Conservation (phyloP, 2,797 vertebrate genomes). For the Gymnocypris eckloni region DNA sequence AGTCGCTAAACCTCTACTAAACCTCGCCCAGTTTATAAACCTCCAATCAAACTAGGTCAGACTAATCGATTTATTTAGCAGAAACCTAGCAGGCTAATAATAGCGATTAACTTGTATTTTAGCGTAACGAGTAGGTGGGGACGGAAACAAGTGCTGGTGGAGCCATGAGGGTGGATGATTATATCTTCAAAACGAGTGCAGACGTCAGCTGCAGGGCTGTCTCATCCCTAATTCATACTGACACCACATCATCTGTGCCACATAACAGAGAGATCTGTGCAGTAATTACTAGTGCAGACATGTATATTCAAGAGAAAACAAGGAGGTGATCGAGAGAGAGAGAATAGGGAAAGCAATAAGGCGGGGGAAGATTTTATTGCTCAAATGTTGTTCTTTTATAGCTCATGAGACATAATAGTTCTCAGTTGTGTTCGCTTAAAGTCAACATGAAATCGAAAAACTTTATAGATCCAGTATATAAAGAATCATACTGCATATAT, state of each 20-base stretch:
- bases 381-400: constrained; percentile 15
- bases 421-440: constrained; percentile 1
- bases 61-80: constrained; percentile 63
- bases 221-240: constrained; percentile 60
- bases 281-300: constrained; percentile 51
- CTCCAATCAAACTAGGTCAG: constrained; percentile 62
- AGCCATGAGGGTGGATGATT: constrained; percentile 51
- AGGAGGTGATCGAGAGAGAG: constrained; percentile 17
- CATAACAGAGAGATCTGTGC: constrained; percentile 57
- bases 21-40: constrained; percentile 1
- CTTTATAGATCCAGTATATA: too few relatives aligned
- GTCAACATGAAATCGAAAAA: neutral
- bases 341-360: neutral
- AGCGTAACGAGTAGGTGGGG: constrained; percentile 36
- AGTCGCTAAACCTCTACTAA: constrained; percentile 6
- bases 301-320: constrained; percentile 48
- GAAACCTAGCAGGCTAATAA: constrained; percentile 60
- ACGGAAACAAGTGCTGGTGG: neutral
- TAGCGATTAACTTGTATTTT: constrained; percentile 53
- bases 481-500: too few relatives aligned
- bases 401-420: constrained; percentile 4
- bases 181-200: constrained; percentile 58
- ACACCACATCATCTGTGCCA: constrained; percentile 50
- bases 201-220: constrained; percentile 53
- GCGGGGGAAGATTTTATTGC: neutral